Base-by-base conservation (phyloP, 2,797 vertebrate genomes). In the Onychomys torridus region DNA sequence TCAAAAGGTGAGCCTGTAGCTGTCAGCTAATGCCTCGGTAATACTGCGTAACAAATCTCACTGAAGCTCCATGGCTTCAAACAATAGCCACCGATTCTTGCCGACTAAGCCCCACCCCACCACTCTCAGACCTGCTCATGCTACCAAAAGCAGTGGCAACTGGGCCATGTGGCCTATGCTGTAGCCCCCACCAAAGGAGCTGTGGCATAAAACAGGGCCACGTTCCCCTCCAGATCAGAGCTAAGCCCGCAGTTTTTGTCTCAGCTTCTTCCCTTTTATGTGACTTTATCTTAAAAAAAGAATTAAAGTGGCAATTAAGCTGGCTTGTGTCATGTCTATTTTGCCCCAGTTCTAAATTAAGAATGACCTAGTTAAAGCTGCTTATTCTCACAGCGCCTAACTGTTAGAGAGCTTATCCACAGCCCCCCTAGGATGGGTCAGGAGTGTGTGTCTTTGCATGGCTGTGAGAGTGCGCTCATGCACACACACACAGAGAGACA, bases 261-360 rank as follows among this genome's bases (percentile, higher is more conserved):
- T 96, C 29, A 21, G 23, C 59, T 92, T 91, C 79, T 59, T 57
- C 95, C 65, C 59, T 69, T 89, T 77, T 77, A 82, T 86, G 40
- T 86, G 23, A 91, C 75, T 87, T 92, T 61, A 96, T 96, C 82
- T 94, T 92, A 40, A 93, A 92, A 92, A 92, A 82, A 78, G 55
- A 86, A 88, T 93, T 90, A 95, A 86, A 96, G 85, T 89, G 76
- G 63, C 85, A 96, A 29, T 83, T 95, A 95, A 96, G 61, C 79
- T 95, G 91, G 78, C 83, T 82, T 71, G 49, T 94, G 95, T 93
- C 78, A 43, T 71, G 40, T 88, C 78, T 85, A 40, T 93, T 73
- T 82, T 23, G 34, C 91, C 79, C 89, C 78, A 88, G 57, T 96
- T 92, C 93, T 97, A 93, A 94, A 97, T 97, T 92, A 93, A 96